Evolutionary conservation across 2,797 vertebrate genomes (phyloP), one percentile per base, ranked within the genome.

Genomic region (Sebastes iracundus): DNA sequence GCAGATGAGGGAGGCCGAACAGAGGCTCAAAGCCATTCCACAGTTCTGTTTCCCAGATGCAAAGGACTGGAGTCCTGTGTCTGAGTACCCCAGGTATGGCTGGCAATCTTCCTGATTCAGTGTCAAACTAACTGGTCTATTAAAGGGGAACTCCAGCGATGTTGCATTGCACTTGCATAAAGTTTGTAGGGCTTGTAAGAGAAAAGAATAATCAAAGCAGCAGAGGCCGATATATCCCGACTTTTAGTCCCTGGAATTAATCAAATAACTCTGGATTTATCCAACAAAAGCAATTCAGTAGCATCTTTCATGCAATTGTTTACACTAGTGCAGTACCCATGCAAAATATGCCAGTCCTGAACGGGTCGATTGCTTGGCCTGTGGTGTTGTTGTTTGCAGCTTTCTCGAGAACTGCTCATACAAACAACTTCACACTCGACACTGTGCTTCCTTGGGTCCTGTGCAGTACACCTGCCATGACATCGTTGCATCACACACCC

Each of bases 31-130:
- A 93, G 98, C 98, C 42, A 99, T 99, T 80, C 99, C 99, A 10
- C 99, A 99, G 91, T 99, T 99, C 94, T 99, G 99, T 93, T 99
- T 99, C 86, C 99, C 99, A 13, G 99, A 99, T 81, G 98, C 98
- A 82, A 99, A 97, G 92, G 99, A 99, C 93, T 99, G 99, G 98
- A 96, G 94, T 80, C 98, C 98, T 0, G 97, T 99, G 70, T 96
- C 97, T 0, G 98, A 99, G 49, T 99, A 98, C 81, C 96, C 80
- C 95, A 99, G 98, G 99, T 99, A 95, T n/a, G 75, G 22, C 25
- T 28, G 46, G 10, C 1, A 42, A 62, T 42, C 55, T 18, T 55
- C 63, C 14, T 56, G n/a, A 1, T 30, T 13, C 10, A 49, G 1
- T 33, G 13, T 53, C 4, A 65, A 32, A 30, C 11, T 53, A 30